Evolutionary conservation across 2,888 invertebrate species (phyloP).

Genomic region (Hypomecis punctinalis): DNA sequence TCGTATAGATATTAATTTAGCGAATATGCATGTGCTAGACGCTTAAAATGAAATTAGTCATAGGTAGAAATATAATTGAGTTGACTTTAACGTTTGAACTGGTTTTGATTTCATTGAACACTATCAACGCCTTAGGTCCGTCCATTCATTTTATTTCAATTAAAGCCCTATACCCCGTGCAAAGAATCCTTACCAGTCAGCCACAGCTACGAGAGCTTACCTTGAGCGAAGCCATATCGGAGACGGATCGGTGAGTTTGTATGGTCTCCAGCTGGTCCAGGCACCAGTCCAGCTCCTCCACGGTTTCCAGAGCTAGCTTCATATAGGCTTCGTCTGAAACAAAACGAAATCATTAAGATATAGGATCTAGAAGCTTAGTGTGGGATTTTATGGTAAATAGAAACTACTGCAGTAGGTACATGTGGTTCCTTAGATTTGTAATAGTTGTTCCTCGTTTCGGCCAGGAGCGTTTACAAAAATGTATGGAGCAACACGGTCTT

Average conservation of each 20-base stretch:
- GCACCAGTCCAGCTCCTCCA: constrained; percentile 99
- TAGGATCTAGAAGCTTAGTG: too few species aligned
- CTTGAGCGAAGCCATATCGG: constrained; percentile 99
- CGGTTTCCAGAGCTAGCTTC: constrained; percentile 97
- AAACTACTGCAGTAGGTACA: too few species aligned
- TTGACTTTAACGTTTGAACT: too few species aligned
- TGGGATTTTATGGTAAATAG: too few species aligned
- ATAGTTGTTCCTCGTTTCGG: too few species aligned
- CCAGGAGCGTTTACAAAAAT: too few species aligned
- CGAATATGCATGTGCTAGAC: too few species aligned
- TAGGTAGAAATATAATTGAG: too few species aligned
- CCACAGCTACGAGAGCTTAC: constrained; percentile 81
- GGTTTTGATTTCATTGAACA: too few species aligned
- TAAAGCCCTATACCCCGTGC: background rate
- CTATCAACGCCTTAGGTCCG: background rate
- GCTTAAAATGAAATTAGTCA: too few species aligned
- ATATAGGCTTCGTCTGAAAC: constrained; percentile 95
- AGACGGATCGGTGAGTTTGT: constrained; percentile 99
- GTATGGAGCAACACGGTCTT: too few species aligned
- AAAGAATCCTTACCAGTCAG: constrained; percentile 22
- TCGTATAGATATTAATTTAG: background rate
- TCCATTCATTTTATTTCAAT: background rate
- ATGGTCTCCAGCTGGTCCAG: constrained; percentile 99
- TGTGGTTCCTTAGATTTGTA: too few species aligned
- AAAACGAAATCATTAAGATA: constrained; percentile 40